A percentile compares a stretch with the other conserved stretches of the same genome.
Conservation (phyloP, 2,888 invertebrate species). For the Habroteleia sp. region DNA sequence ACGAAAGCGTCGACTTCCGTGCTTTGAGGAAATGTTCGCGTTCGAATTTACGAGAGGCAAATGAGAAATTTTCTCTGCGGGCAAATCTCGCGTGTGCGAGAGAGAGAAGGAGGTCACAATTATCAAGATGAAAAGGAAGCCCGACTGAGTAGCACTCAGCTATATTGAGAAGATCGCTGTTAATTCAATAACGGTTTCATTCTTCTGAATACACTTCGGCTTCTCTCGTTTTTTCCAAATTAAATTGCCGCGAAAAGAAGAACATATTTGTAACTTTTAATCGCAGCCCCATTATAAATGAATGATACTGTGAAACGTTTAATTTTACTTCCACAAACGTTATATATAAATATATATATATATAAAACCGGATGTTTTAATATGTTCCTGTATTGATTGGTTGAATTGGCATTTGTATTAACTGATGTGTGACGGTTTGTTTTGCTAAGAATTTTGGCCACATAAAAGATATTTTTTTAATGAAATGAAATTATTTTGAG, state of each 20-base stretch:
- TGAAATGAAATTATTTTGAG: too few relatives aligned
- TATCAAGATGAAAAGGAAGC: constrained; percentile 50
- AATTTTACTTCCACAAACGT: too few relatives aligned
- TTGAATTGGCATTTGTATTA: too few relatives aligned
- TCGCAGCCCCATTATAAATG: too few relatives aligned
- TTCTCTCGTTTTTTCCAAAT: constrained; percentile 24
- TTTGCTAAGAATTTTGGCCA: too few relatives aligned
- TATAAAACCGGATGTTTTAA: too few relatives aligned
- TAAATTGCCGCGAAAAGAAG: constrained; percentile 28
- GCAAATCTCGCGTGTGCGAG: constrained; percentile 6
- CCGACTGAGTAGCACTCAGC: constrained; percentile 43
- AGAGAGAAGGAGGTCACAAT: constrained; percentile 33
- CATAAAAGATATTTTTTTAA: too few relatives aligned
- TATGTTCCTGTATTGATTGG: too few relatives aligned
- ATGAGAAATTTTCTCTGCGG: constrained; percentile 18
- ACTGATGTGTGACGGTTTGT: too few relatives aligned
- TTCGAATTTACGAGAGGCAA: constrained; percentile 12
- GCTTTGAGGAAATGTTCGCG: constrained; percentile 29
- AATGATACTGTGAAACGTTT: constrained; percentile 12
- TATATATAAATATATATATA: too few relatives aligned
- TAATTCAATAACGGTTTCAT: constrained; percentile 54
- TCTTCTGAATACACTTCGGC: constrained; percentile 31
- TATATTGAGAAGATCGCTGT: constrained; percentile 55
- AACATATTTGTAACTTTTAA: constrained; percentile 32
- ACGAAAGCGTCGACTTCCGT: neutral